Conservation (phyloP, 2,797 vertebrate species). For the Aratinga solstitialis region DNA sequence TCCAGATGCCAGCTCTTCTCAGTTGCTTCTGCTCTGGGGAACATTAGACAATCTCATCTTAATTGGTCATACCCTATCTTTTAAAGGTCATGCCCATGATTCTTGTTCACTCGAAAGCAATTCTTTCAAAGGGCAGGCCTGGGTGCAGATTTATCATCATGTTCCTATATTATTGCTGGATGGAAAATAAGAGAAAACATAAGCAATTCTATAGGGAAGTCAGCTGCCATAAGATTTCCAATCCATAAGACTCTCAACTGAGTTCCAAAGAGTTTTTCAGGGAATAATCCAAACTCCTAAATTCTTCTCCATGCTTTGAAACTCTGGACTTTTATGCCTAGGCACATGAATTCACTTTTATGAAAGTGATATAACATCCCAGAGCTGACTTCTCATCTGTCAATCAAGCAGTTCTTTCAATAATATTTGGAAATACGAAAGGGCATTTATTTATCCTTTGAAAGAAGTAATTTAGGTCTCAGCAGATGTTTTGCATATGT, state of each 20-base stretch:
- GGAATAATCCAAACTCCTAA: not conserved
- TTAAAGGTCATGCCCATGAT: conserved; percentile 55
- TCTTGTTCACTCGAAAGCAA: conserved; percentile 10
- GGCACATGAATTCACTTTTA: not conserved
- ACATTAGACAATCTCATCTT: conserved; percentile 9
- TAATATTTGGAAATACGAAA: conserved; percentile 52
- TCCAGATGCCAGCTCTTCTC: not conserved
- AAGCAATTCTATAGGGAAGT: not conserved
- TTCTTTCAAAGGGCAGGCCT: conserved; percentile 25
- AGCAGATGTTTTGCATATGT: conserved; percentile 67
- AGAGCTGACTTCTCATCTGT: not conserved
- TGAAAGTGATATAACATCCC: not conserved
- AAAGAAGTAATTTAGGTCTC: conserved; percentile 62
- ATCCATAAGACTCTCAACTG: not conserved
- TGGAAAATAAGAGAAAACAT: not conserved
- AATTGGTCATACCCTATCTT: conserved; percentile 22
- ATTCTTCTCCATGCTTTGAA: not conserved
- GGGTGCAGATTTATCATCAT: conserved; percentile 17
- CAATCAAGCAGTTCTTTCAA: conserved; percentile 46
- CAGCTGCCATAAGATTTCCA: not conserved
- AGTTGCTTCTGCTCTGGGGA: not conserved
- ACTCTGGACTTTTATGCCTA: not conserved
- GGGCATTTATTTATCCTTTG: conserved; percentile 69
- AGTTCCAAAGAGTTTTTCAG: not conserved
- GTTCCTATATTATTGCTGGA: not conserved